Base-by-base conservation (phyloP, 2,888 invertebrate species). In the Drosophila monieri region DNA sequence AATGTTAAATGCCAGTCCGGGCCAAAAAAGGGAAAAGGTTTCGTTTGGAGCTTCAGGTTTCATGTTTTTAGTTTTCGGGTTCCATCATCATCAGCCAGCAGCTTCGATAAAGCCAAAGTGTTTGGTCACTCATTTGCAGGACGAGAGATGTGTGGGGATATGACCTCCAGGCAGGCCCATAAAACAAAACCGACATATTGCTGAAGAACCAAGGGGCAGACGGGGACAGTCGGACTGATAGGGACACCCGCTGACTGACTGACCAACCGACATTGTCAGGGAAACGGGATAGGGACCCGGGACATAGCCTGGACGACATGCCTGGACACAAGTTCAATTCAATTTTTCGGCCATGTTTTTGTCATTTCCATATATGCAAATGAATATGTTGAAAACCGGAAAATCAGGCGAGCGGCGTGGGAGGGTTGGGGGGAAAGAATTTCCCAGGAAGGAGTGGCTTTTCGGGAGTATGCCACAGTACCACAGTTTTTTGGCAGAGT, bases 311-410 rank as follows among this genome's bases (percentile, higher is more conserved):
- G n/a, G 8, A 62, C 64, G 8, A 62, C 64, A 64, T 9, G 41
- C 60, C 60, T 25, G 65, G 70, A 65, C 75, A 83, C 71, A 64
- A 81, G 80, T 81, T 87, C 81, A 87, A 81, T 81, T 87, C 81
- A 84, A 86, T 86, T 85, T 81, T 87, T 85, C 72, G 85, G 77
- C 78, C 81, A 87, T 81, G 87, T 81, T 81, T 81, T 76, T 87
- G 85, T 72, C 81, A 85, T 81, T 87, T 85, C 74, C 87, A 81
- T 86, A 85, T 87, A 84, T 84, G 87, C 88, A 84, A 84, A 84
- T 84, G 85, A 74, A 66, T 75, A 60, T 74, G 87, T 76, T 73
- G 70, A 76, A 81, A 68, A 47, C 73, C 69, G 78, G 73, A 72
- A 72, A 85, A 78, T 78, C 87, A 72, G 56, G 58, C 76, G n/a